Evolutionary conservation across 2,888 invertebrate species (phyloP), one percentile per base, ranked within the genome.

Genomic region (Drosophila kambysellisi): DNA sequence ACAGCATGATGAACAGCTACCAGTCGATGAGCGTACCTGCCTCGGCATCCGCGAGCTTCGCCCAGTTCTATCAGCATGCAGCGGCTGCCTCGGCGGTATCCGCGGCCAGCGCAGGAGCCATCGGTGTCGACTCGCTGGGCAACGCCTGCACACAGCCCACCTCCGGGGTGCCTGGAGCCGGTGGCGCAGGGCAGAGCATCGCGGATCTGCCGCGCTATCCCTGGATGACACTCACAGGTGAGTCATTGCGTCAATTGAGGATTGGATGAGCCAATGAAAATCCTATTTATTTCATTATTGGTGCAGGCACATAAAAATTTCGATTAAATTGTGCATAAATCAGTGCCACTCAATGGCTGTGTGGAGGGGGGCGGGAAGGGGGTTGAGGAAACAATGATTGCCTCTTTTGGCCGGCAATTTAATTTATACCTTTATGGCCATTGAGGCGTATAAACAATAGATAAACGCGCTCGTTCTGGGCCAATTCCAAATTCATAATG

Each of bases 221-320:
- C 57, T 98, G 98, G 98, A 98, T 98, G 98, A 97, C 98, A 92
- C 97, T 98, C 94, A 98, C 98, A 95, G 98, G 98, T 98, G 95
- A 92, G 90, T 84, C 58, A 61, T 41, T 65, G 25, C 25, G 12
- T 30, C 25, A 54, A 15, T 32, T 30, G 8, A 17, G 15, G 12
- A 20, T 48, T 17, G 39, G 15, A 46, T 29, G 25, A 15, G 8
- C 46, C 46, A 25, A 46, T 37, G 17, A 52, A 50, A 50, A 73
- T 50, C 52, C 54, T 51, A 67, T 71, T 70, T 46, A 60, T 57
- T 74, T 76, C 67, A 52, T 67, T 67, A 69, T 60, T 65, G 39
- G 20, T 39, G 52, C 11, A 32, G 64, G 61, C 54, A 68, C 70
- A 75, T 71, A 66, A 76, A 76, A 81, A 75, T 51, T 68, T 68